Conservation (phyloP, 2,113 vertebrate genomes). For the Tautogolabrus adspersus region DNA sequence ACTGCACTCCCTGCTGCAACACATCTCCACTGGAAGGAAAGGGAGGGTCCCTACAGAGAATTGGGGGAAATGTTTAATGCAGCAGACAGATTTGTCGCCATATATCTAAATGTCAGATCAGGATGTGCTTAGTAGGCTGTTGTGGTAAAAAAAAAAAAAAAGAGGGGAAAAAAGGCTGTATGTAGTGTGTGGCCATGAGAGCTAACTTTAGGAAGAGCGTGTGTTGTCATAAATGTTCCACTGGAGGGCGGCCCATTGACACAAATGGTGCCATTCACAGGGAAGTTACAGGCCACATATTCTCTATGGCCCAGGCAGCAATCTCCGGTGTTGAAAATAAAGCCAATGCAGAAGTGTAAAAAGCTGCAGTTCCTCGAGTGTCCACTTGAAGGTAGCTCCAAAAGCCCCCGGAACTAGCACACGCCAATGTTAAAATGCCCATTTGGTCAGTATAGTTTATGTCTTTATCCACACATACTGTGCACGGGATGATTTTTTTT, state of each 20-base stretch:
- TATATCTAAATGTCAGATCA: conserved; percentile 52
- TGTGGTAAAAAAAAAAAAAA: conserved; percentile 3
- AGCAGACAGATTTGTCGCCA: conserved; percentile 17
- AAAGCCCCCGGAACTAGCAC: too few relatives aligned
- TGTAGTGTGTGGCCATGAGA: background rate
- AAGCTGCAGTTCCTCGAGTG: too few relatives aligned
- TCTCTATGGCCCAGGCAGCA: background rate
- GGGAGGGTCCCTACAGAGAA: conserved; percentile 74
- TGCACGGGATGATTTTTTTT: too few relatives aligned
- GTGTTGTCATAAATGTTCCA: conserved; percentile 50
- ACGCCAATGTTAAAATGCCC: too few relatives aligned
- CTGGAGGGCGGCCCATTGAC: conserved; percentile 62
- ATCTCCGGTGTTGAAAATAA: too few relatives aligned
- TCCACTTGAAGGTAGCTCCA: too few relatives aligned
- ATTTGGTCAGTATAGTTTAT: too few relatives aligned
- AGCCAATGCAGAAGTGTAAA: too few relatives aligned
- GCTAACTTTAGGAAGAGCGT: background rate
- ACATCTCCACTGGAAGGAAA: conserved; percentile 75
- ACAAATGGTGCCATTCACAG: conserved; percentile 33
- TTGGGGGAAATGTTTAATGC: conserved; percentile 71
- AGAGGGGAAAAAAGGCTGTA: background rate
- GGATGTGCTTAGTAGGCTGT: conserved; percentile 26
- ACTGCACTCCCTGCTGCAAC: conserved; percentile 33
- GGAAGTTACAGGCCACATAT: conserved; percentile 26
- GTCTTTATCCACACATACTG: too few relatives aligned